Evolutionary conservation across 2,113 vertebrate genomes (phyloP), one percentile per base, ranked within the genome.

Genomic region (Oreochromis aureus): DNA sequence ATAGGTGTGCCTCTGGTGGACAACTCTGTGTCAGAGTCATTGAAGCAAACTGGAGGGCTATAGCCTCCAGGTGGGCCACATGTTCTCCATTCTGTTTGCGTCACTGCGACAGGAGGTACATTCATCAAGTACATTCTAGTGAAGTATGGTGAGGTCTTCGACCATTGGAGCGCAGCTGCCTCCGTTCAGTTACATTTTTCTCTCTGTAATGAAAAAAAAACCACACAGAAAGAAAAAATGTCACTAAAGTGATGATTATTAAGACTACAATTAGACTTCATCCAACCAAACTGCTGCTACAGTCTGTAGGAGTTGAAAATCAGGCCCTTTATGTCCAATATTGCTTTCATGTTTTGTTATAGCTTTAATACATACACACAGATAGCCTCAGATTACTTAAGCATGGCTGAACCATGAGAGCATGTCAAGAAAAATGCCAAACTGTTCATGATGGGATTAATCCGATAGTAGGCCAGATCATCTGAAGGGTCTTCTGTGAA

Each of bases 121-220:
- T 98, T 98, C 97, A 98, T 98, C 96, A 99, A 97, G 96, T 98
- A 99, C 99, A 99, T 99, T 97, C 97, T 98, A 97, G 96, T 97
- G 90, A 95, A 78, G 83, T 83, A 61, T 82, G 88, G 81, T 83
- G 87, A 89, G 91, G 80, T 89, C 89, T 48, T 88, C 56, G 87
- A 93, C 89, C 96, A 94, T 87, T 90, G 92, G 32, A 90, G 91
- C 1, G 48, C 89, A 22, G 86, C 83, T 91, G 89, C 54, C 53
- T 91, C 76, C 90, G 83, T 86, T 92, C 61, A 86, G 82, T 96
- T 95, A 97, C 96, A 97, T 97, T 92, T 96, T 98, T 90, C 27
- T 89, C 89, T 83, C 94, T 66, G 10, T 46, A 48, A 82, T 61
- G 24, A 81, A 84, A 87, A 16, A 11, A 6, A 1, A 10, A 5